Evolutionary conservation across 2,113 vertebrate genomes (phyloP).

Genomic region (Camelus bactrianus): DNA sequence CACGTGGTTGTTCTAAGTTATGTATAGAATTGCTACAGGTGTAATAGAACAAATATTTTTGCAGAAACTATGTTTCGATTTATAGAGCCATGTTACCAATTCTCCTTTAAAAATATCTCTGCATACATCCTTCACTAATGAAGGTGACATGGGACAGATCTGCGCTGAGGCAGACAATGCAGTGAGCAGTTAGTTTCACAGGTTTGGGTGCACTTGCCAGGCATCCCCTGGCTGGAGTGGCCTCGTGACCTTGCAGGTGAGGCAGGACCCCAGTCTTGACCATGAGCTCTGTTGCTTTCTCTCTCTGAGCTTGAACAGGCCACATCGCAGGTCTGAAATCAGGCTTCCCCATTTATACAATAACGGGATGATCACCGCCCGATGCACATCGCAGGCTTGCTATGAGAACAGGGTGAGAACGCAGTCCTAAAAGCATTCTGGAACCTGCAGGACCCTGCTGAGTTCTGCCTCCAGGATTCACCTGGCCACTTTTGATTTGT

Average conservation of each 20-base stretch:
- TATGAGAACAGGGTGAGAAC: background rate
- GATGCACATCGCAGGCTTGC: background rate
- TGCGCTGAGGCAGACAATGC: background rate
- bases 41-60: background rate
- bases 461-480: background rate
- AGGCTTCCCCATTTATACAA: background rate
- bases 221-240: rapidly evolving
- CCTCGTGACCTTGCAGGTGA: rapidly evolving
- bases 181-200: background rate
- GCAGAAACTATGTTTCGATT: background rate
- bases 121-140: background rate
- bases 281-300: background rate
- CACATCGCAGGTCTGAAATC: background rate
- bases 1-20: background rate
- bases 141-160: background rate
- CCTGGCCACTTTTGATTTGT: background rate
- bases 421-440: background rate
- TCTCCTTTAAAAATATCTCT: background rate
- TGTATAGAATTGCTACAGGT: background rate
- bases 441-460: background rate
- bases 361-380: background rate
- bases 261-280: rapidly evolving
- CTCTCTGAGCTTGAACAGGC: background rate
- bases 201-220: background rate
- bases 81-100: slow-evolving; percentile 29